Base-by-base conservation (phyloP, 1,140 invertebrate species). In the Caerostris extrusa region DNA sequence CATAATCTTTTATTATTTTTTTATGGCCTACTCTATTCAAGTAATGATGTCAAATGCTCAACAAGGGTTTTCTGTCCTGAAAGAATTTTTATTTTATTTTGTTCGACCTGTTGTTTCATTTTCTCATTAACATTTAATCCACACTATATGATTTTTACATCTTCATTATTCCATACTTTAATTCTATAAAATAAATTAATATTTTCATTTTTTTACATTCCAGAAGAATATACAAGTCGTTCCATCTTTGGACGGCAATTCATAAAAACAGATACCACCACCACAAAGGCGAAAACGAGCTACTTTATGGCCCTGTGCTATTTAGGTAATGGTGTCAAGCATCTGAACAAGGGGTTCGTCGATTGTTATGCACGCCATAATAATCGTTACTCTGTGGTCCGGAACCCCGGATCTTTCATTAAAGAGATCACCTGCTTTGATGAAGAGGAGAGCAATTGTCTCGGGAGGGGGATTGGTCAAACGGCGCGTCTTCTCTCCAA, bases 381-480 rank as follows among this genome's bases (percentile, higher is more conserved):
- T 77, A 77, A 77, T 77, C 34, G 34, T 77, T 17, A 19, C 34
- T 50, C 71, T 12, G 71, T 19, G 53, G 53, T 77, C 34, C 34
- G 34, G 85, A 58, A 34, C 34, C 56, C n/a, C 57, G 14, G 71
- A 12, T 10, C 56, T 60, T 55, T 83, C 77, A 91, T 91, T 91
- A 90, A 91, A 55, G 89, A 61, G 90, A 91, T 91, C 90, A 91
- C 90, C 90, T 91, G 90, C 90, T n/a, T 67, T 83, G 90, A 91
- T 91, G 58, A 83, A 83, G 90, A 90, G 89, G 89, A 7, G n/a
- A 67, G 61, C 90, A 92, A 93, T 93, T 93, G 83, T 93, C 91
- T 93, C 90, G 81, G 34, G 19, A 61, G 50, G 58, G 60, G 92
- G 64, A 14, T 5, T 93, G 92, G 92, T 89, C 92, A 93, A 93